Conservation (phyloP, 2,888 invertebrate genomes). For the Ichneumon xanthorius region DNA sequence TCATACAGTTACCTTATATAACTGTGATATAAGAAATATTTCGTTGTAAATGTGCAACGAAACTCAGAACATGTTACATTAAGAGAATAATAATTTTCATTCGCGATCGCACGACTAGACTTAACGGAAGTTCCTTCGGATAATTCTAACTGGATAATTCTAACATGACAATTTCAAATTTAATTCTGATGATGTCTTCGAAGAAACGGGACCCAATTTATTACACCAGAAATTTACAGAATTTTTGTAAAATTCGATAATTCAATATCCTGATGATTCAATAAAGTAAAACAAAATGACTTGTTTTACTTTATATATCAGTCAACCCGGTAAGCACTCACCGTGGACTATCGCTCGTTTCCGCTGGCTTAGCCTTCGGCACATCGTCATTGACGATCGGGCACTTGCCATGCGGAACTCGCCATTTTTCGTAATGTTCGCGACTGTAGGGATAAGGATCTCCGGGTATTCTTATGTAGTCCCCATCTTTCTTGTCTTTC, state of each 20-base stretch:
- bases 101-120: background rate
- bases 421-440: constrained; percentile 76
- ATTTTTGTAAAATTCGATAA: background rate
- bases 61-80: background rate
- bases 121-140: no score
- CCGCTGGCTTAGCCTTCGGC: constrained; percentile 60
- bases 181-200: background rate
- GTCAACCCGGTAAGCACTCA: constrained; percentile 71
- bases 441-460: constrained; percentile 78
- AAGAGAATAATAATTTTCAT: background rate
- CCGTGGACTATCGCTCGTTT: constrained; percentile 66
- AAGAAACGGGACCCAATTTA: background rate
- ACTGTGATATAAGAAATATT: no score
- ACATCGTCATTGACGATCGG: constrained; percentile 63
- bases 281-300: background rate
- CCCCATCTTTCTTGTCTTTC: constrained; percentile 50
- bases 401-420: constrained; percentile 58
- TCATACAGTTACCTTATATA: background rate
- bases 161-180: no score
- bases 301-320: constrained; percentile 4
- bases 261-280: background rate
- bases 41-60: background rate
- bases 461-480: constrained; percentile 73
- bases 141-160: no score
- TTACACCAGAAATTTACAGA: background rate